Percentiles rank a stretch among this genome's conserved stretches.
These are phyloP conservation scores for Chrysaora quinquecirrha DNA, from an alignment of 30 jellyfish, hydroid and myxozoan species.

Conservation along the genomic window DNA sequence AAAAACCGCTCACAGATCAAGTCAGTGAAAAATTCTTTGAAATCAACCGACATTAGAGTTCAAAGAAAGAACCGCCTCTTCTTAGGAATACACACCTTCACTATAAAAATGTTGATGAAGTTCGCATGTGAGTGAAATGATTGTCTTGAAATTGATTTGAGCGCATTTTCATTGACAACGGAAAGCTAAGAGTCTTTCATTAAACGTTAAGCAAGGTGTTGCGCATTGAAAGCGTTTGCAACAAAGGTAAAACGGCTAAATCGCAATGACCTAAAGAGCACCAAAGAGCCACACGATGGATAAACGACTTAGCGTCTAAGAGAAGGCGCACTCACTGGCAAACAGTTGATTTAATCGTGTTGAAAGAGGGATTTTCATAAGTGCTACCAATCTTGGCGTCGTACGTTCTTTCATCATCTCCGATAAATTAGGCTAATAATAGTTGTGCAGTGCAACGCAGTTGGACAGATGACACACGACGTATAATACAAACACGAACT, in stretches of 20 bases:
- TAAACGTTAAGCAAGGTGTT: no score
- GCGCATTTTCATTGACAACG: constrained; percentile 3
- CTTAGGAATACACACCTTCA: constrained; percentile 45
- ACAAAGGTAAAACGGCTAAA: no score
- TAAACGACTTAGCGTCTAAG: not conserved
- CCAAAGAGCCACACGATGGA: not conserved
- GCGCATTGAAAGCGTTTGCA: no score
- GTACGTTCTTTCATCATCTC: constrained; percentile 34
- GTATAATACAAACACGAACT: not conserved
- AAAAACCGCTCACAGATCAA: constrained; percentile 48
- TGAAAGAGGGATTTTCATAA: constrained; percentile 52
- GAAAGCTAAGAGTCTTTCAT: not conserved
- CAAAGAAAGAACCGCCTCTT: constrained; percentile 59
- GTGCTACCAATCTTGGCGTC: constrained; percentile 30
- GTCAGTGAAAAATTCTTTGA: constrained; percentile 44
- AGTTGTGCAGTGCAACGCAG: not conserved
- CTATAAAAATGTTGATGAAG: constrained; percentile 32
- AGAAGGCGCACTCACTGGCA: constrained; percentile 4
- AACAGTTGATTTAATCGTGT: constrained; percentile 32
- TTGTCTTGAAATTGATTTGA: constrained; percentile 21
- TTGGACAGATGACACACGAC: not conserved
- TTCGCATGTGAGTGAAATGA: constrained; percentile 51
- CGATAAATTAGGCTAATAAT: constrained; percentile 12
- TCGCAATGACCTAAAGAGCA: no score
- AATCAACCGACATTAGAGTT: constrained; percentile 38